Evolutionary conservation across 2,888 invertebrate genomes (phyloP).

Genomic region (Drosophila rubida): DNA sequence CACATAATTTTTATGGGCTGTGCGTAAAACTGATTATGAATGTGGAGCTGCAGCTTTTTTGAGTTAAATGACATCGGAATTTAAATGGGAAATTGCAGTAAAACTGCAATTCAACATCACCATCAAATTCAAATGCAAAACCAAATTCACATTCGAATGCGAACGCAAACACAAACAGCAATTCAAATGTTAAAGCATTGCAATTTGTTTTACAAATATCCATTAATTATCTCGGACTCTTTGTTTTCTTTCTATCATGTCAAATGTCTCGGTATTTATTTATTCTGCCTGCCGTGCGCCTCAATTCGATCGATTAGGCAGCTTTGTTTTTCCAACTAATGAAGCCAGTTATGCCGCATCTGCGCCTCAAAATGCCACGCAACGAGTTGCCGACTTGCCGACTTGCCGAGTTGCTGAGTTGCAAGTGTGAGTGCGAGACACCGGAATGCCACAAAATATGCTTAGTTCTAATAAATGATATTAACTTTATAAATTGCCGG

Average conservation of each 20-base stretch:
- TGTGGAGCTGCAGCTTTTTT: slow-evolving; percentile 25
- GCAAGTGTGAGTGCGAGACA: no score
- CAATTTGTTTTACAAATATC: slow-evolving; percentile 41
- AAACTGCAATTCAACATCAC: neutral
- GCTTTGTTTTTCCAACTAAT: slow-evolving; percentile 3
- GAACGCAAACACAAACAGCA: neutral
- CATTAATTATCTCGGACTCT: slow-evolving; percentile 20
- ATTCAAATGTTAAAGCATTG: neutral
- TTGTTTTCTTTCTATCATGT: slow-evolving; percentile 10
- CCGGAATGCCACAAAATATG: neutral
- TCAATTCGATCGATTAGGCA: slow-evolving; percentile 1
- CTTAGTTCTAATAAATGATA: neutral
- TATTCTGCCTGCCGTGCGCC: slow-evolving; percentile 4
- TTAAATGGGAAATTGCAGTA: neutral
- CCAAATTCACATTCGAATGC: neutral
- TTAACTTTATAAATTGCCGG: neutral
- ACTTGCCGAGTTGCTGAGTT: no score
- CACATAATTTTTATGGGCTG: slow-evolving; percentile 38
- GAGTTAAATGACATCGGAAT: slow-evolving; percentile 6
- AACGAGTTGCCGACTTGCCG: no score
- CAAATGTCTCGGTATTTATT: slow-evolving; percentile 11
- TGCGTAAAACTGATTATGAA: slow-evolving; percentile 38
- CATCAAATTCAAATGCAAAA: neutral
- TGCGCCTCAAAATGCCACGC: no score
- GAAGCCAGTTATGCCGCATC: neutral